Base-by-base conservation (phyloP, 2,888 invertebrate species). In the Pandemis corylana region DNA sequence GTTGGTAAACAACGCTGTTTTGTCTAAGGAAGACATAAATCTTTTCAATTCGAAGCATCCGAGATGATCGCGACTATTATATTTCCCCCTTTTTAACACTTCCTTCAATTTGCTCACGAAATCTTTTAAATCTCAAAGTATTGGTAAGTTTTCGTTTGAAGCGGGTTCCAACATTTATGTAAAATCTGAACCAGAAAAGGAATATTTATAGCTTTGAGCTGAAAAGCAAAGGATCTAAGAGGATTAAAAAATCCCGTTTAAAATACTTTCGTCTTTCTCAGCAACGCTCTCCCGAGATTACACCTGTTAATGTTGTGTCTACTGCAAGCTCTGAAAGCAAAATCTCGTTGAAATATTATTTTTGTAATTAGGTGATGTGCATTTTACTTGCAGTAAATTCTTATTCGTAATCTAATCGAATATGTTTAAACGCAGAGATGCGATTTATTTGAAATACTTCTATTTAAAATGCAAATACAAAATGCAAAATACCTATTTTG, bases 201-300 rank as follows among this genome's bases (percentile, higher is more conserved):
- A 68, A 68, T 68, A 73, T 73, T 73, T 72, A 64, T 70, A 73
- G 68, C 73, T 68, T 68, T 68, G 64, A 69, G 73, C 68, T 68
- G 20, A 64, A 73, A 68, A 56, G 73, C 68, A 73, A 68, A 73
- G 56, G 68, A 68, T 64, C 64, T 73, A 42, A 68, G 64, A 68
- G 68, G 72, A 73, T 72, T 72, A 68, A 63, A 72, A 63, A 59
- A 68, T 15, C 7, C 53, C 49, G 44, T 44, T 63, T 53, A 68
- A 68, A 64, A 42, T 68, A 59, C 49, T 59, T 59, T 36, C 36
- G 15, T 42, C 20, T 42, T 65, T 63, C 5, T 6, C 70, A 70
- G 12, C 6, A n/a, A 12, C 51, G 49, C 20, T 51, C 28, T 44
- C 51, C n/a, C 15, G 62, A 51, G 63, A 70, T 63, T 61, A 44